A percentile compares a stretch with the other conserved stretches of the same genome.
Conservation (phyloP, 2,888 invertebrate species). For the Platycnemis pennipes region DNA sequence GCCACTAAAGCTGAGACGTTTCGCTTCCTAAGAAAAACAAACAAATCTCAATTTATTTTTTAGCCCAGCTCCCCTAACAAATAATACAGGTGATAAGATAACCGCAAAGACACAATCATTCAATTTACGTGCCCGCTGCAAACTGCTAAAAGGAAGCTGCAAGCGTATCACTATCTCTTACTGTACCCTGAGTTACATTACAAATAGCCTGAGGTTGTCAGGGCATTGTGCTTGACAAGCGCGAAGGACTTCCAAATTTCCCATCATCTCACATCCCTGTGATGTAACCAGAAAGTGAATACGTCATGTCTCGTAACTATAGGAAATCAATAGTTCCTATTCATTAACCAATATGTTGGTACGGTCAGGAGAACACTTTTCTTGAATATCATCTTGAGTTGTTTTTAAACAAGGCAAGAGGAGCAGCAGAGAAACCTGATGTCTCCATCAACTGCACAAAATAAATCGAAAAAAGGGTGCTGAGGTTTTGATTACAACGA, state of each 20-base stretch:
- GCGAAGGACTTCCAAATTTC: background rate
- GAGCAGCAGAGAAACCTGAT: background rate
- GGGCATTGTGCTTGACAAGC: background rate
- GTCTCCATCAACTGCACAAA: background rate
- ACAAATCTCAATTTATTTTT: background rate
- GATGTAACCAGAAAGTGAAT: background rate
- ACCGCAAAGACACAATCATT: background rate
- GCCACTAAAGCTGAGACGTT: no score
- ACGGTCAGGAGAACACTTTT: background rate
- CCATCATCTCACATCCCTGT: background rate
- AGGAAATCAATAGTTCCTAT: background rate
- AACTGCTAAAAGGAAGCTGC: background rate
- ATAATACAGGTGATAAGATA: background rate
- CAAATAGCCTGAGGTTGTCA: background rate
- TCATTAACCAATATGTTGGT: background rate
- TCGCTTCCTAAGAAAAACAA: no score
- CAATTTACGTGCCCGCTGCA: background rate
- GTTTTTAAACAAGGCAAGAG: background rate
- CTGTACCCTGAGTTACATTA: background rate
- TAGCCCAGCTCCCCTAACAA: background rate
- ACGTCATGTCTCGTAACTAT: background rate
- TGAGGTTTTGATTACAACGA: background rate
- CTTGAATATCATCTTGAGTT: background rate
- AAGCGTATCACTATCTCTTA: background rate
- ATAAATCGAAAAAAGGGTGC: background rate